Evolutionary conservation across 1,140 invertebrate genomes (phyloP).

Genomic region (Bathynomus jamesi): DNA sequence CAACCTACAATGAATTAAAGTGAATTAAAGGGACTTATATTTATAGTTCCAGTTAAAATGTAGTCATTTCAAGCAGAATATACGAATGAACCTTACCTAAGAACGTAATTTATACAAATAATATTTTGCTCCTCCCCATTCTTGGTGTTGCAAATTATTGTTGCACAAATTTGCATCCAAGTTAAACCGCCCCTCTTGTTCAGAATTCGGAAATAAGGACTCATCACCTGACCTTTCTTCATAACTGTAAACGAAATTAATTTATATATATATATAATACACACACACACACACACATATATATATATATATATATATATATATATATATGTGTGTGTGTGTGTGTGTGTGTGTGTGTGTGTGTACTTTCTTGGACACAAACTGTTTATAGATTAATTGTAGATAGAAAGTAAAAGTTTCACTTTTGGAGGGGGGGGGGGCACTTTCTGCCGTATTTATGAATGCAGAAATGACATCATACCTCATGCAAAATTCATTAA

Average conservation of each 20-base stretch:
- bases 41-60: no score
- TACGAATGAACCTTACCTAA: constrained; percentile 61
- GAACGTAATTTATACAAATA: constrained; percentile 91
- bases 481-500: no score
- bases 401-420: no score
- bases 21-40: no score
- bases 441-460: no score
- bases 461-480: no score
- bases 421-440: no score
- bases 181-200: constrained; percentile 92
- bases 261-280: background rate
- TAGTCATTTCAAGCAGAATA: no score
- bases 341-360: background rate
- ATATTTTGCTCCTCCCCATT: constrained; percentile 93
- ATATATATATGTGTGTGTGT: constrained; percentile 3
- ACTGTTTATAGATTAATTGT: no score
- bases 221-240: constrained; percentile 91
- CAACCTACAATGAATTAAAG: no score
- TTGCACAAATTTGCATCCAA: constrained; percentile 93
- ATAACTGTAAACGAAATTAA: constrained; percentile 63
- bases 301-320: constrained; percentile 8
- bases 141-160: constrained; percentile 89
- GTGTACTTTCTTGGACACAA: background rate
- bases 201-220: constrained; percentile 90
- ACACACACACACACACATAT: background rate